Base-by-base conservation (phyloP, 2,888 invertebrate genomes). In the Latrodectus hesperus region DNA sequence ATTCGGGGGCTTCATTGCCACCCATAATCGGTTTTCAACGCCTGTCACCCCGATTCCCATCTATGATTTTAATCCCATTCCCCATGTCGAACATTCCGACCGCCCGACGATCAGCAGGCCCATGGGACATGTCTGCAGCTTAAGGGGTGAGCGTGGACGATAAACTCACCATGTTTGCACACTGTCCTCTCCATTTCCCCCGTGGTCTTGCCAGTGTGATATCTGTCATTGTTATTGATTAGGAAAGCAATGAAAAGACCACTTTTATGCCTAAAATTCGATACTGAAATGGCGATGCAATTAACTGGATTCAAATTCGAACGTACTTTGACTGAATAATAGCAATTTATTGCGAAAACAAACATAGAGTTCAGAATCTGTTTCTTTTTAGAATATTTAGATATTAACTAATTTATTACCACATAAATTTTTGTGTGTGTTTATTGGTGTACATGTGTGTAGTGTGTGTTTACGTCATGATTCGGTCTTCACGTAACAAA, bases 11-110 rank as follows among this genome's bases (percentile, higher is more conserved):
- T 49, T 73, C 72, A 60, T 81, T 72, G 81, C 64, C 81, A 75
- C 70, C 75, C 82, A 55, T 82, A 82, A 82, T 82, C 82, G 68
- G 75, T 75, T 82, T 75, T 82, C 82, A 67, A 75, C 82, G 60
- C 82, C 81, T 73, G n/a, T 26, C 55, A 49, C 64, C 4, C 14
- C 64, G 17, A n/a, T 16, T 64, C 73, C 16, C 73, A 51, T 10
- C 16, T 49, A 38, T 26, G 55, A 73, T 67, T 81, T 81, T 81
- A 81, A 81, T 81, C 81, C 81, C 67, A 73, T 81, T 65, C 65
- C 49, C 64, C 16, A 49, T 38, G 79, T 12, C n/a, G 22, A 65
- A 67, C 17, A 16, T 67, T 70, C 16, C 16, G 17, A 60, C 73
- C 68, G 65, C 22, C 51, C 26, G 68, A n/a, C 64, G 22, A 17